Conservation (phyloP, 2,888 invertebrate genomes). For the Alsophila aescularia region DNA sequence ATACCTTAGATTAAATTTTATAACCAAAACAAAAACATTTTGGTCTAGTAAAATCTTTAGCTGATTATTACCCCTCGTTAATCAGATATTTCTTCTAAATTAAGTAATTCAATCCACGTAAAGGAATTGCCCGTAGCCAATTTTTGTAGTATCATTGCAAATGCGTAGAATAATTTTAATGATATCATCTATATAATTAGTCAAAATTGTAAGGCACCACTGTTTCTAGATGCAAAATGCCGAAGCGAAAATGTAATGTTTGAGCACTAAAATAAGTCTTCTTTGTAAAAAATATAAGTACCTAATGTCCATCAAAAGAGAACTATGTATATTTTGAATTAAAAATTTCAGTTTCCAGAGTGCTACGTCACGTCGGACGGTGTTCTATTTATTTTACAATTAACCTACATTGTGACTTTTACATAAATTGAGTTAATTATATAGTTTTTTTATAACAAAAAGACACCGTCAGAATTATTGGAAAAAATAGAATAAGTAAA, state of each 20-base stretch:
- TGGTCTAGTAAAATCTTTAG: constrained; percentile 1
- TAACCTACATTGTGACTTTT: too few species aligned
- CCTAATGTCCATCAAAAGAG: too few species aligned
- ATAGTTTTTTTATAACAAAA: neutral
- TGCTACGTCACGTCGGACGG: too few species aligned
- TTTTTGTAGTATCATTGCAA: constrained; percentile 25
- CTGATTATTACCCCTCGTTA: neutral
- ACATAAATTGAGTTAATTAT: neutral
- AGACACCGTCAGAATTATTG: neutral
- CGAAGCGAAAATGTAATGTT: neutral
- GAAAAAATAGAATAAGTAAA: constrained; percentile 15
- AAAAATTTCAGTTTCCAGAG: too few species aligned
- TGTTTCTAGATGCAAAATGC: constrained; percentile 3
- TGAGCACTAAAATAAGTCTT: too few species aligned
- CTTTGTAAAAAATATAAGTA: too few species aligned
- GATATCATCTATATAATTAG: constrained; percentile 12
- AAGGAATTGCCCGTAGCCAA: constrained; percentile 39
- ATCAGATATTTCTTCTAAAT: constrained; percentile 4
- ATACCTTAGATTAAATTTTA: constrained; percentile 9
- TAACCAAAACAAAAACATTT: constrained; percentile 3
- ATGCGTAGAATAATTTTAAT: constrained; percentile 12
- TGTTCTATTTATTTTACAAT: too few species aligned
- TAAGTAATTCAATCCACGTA: neutral
- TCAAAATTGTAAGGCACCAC: constrained; percentile 8
- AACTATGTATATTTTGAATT: too few species aligned